phyloP scores from a whole-genome alignment of 1,140 invertebrate genomes.

The Drosophila takahashii region DNA sequence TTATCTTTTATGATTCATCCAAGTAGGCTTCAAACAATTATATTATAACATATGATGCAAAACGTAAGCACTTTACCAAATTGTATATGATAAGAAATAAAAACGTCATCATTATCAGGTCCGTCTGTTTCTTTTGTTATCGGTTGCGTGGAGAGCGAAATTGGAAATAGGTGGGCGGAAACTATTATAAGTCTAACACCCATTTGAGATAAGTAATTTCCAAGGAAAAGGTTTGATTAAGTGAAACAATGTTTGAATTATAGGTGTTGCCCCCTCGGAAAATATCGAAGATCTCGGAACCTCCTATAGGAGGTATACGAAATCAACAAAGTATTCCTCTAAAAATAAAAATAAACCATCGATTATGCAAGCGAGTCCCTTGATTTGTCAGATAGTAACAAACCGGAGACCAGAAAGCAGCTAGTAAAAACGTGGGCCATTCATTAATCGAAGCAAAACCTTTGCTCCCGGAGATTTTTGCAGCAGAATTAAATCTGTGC shows the following conservation, averaged over 20 bases:
- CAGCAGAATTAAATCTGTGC: conserved; percentile 57
- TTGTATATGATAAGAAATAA: conserved; percentile 32
- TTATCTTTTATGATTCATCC: neutral
- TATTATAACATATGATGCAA: conserved; percentile 3
- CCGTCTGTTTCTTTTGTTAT: neutral
- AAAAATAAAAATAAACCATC: conserved; percentile 16
- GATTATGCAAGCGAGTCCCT: conserved; percentile 6
- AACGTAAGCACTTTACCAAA: conserved; percentile 28
- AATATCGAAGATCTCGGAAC: too few species aligned
- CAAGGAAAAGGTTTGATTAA: neutral
- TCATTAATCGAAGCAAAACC: conserved; percentile 65
- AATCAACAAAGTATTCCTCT: neutral
- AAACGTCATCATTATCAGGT: conserved; percentile 57
- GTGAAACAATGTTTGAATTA: too few species aligned
- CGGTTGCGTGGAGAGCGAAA: neutral
- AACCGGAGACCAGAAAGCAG: conserved; percentile 9
- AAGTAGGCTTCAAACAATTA: too few species aligned
- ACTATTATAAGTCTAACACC: neutral
- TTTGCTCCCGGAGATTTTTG: conserved; percentile 81
- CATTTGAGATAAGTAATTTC: neutral
- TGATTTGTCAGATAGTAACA: conserved; percentile 23
- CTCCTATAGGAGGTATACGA: too few species aligned
- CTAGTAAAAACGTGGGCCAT: conserved; percentile 51
- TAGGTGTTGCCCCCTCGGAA: too few species aligned
- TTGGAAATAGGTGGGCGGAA: neutral